A percentile compares a stretch with the other conserved stretches of the same genome.
phyloP scores from a whole-genome alignment of 2,113 vertebrate genomes.

The Suricata suricatta region DNA sequence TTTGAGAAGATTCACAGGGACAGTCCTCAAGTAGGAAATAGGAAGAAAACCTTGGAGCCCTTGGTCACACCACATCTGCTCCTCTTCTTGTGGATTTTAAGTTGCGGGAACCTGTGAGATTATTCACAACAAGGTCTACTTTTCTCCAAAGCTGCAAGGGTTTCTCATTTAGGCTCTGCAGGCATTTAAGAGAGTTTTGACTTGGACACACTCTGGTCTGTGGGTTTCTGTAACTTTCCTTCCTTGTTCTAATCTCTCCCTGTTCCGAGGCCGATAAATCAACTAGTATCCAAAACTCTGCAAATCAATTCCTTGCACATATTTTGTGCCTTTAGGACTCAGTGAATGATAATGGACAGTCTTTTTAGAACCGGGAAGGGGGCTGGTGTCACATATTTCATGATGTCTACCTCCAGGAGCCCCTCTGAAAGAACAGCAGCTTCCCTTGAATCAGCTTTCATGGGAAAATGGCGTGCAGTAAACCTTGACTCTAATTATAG shows the following conservation, averaged over 20 bases:
- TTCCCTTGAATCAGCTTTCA: conserved; percentile 33
- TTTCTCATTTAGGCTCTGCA: neutral
- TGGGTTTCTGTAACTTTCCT: conserved; percentile 46
- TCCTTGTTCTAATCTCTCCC: neutral
- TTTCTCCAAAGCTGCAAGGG: neutral
- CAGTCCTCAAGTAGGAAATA: neutral
- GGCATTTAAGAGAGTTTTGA: neutral
- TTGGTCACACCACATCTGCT: neutral
- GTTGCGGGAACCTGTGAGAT: neutral
- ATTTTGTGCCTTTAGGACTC: neutral
- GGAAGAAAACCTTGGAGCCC: neutral
- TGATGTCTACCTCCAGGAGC: neutral
- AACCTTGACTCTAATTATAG: conserved; percentile 68
- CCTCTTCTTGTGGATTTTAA: neutral
- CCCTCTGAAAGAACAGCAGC: conserved; percentile 26
- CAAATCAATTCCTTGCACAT: neutral
- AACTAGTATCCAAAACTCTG: conserved; percentile 27
- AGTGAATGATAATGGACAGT: neutral
- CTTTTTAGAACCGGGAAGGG: neutral
- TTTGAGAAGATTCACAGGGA: conserved; percentile 63
- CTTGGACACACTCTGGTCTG: neutral
- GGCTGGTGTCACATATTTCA: neutral
- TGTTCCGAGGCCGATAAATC: neutral
- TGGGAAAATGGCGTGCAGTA: conserved; percentile 35
- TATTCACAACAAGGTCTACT: neutral